phyloP scores from a whole-genome alignment of 2,113 vertebrate species.

The Castor canadensis region DNA sequence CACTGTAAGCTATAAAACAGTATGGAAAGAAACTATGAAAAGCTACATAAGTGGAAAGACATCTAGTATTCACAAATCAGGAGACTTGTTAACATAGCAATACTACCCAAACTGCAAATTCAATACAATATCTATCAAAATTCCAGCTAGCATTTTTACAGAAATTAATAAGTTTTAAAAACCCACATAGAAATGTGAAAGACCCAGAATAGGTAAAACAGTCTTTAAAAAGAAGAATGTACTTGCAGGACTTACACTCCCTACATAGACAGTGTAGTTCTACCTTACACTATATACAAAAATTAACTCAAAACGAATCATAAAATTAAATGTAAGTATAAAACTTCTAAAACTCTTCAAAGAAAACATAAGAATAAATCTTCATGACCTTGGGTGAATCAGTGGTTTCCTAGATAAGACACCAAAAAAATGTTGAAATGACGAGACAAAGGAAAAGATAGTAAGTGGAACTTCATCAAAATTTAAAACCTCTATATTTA shows the following conservation, averaged over 20 bases:
- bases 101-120: background rate
- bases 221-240: constrained; percentile 15
- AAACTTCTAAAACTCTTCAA: background rate
- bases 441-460: background rate
- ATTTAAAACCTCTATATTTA: background rate
- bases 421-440: background rate
- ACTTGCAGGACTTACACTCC: background rate
- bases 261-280: background rate
- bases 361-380: background rate
- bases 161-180: constrained; percentile 5
- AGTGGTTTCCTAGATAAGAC: background rate
- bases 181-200: constrained; percentile 4
- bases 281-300: background rate
- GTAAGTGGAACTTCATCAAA: background rate
- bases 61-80: background rate
- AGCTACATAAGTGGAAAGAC: constrained; percentile 16
- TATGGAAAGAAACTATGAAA: constrained; percentile 14
- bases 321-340: background rate
- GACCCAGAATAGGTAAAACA: background rate
- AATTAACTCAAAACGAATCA: background rate
- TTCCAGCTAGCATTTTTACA: background rate
- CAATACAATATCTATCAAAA: background rate
- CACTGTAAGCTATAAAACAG: background rate
- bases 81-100: background rate
- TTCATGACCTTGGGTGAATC: background rate